Evolutionary conservation across 2,113 vertebrate species (phyloP).

Genomic region (Mus pahari): DNA sequence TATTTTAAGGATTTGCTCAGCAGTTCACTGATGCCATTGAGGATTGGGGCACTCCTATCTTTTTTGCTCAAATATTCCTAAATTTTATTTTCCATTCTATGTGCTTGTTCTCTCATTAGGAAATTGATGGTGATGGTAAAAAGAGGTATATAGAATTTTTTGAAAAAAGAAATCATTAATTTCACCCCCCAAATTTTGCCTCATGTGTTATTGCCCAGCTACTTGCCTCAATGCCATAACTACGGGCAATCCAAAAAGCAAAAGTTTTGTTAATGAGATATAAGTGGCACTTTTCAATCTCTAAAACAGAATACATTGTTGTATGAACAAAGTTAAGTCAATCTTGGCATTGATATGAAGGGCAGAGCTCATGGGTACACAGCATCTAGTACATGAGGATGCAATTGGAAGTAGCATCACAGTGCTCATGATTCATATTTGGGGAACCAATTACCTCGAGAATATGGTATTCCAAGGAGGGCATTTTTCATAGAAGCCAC

Average conservation of each 20-base stretch:
- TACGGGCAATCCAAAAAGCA: background rate
- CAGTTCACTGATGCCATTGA: background rate
- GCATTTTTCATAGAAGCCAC: background rate
- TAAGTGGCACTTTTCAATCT: background rate
- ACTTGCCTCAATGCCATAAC: background rate
- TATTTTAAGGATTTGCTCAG: background rate
- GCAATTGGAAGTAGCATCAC: background rate
- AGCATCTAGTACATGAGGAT: background rate
- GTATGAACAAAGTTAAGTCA: background rate
- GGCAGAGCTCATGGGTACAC: accelerated
- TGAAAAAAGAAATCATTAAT: too few species aligned
- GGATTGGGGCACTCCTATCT: background rate
- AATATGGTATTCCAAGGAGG: background rate
- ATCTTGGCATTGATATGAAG: background rate
- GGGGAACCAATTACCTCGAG: background rate
- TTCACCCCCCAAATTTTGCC: background rate
- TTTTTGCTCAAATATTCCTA: background rate
- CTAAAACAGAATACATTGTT: background rate
- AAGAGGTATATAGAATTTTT: background rate
- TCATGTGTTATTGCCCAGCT: background rate
- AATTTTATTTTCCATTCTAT: background rate
- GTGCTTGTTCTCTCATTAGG: background rate
- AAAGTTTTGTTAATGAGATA: background rate
- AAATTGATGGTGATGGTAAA: background rate
- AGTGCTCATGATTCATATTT: background rate